Percentiles rank a stretch among this genome's conserved stretches.
These are phyloP conservation scores for Sussaba pulchella DNA, from an alignment of 2,888 invertebrate genomes.

Conservation along the genomic window DNA sequence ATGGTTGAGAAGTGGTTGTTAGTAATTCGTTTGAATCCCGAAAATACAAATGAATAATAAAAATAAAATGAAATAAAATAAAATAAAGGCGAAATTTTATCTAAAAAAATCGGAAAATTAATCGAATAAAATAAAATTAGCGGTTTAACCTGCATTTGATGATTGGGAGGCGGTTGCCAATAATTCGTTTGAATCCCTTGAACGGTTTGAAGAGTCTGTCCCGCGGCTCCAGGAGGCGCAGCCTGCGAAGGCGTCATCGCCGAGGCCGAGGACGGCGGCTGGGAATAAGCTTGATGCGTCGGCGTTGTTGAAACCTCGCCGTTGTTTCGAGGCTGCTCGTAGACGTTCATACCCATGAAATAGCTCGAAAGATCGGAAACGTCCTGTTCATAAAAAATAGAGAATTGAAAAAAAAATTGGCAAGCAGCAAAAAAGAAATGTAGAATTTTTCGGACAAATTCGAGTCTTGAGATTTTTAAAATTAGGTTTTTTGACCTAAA, in stretches of 20 bases:
- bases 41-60: too few relatives aligned
- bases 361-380: constrained; percentile 80
- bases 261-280: constrained; percentile 71
- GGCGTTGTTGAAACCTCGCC: constrained; percentile 77
- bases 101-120: too few relatives aligned
- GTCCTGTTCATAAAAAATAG: constrained; percentile 71
- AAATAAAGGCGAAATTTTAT: too few relatives aligned
- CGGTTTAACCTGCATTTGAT: constrained; percentile 77
- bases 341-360: constrained; percentile 82
- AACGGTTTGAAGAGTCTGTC: constrained; percentile 72
- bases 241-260: constrained; percentile 69
- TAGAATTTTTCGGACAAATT: too few relatives aligned
- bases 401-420: neutral
- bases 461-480: too few relatives aligned
- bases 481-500: too few relatives aligned
- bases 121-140: too few relatives aligned
- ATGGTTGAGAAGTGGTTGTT: constrained; percentile 79
- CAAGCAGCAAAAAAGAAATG: too few relatives aligned
- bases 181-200: constrained; percentile 78
- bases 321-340: constrained; percentile 77
- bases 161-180: constrained; percentile 81
- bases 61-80: constrained; percentile 38
- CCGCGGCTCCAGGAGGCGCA: constrained; percentile 70
- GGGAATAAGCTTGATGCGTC: constrained; percentile 74
- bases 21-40: constrained; percentile 78